Evolutionary conservation across 2,888 invertebrate species (phyloP).

Genomic region (Pemphredon lugubris): DNA sequence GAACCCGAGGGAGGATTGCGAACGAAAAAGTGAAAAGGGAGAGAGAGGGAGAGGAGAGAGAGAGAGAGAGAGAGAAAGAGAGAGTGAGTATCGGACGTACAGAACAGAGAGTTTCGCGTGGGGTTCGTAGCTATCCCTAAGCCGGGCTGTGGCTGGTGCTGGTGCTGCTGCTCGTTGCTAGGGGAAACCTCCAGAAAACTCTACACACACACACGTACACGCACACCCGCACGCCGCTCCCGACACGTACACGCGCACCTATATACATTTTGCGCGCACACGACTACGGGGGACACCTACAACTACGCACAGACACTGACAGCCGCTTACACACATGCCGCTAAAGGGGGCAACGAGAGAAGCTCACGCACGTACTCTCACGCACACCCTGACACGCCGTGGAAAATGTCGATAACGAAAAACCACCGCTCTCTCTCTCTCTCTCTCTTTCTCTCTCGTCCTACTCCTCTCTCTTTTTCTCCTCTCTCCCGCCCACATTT

Average conservation of each 20-base stretch:
- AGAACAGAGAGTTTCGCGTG: constrained; percentile 68
- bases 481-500: constrained; percentile 14
- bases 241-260: constrained; percentile 29
- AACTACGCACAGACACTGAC: constrained; percentile 54
- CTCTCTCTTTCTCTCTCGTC: constrained; percentile 17
- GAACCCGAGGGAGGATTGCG: too few relatives aligned
- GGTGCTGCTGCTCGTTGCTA: constrained; percentile 78
- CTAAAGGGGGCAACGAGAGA: constrained; percentile 60
- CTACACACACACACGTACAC: constrained; percentile 68
- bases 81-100: constrained; percentile 11
- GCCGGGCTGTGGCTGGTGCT: constrained; percentile 73
- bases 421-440: constrained; percentile 71
- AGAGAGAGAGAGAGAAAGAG: neutral
- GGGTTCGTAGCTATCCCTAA: constrained; percentile 78
- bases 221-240: constrained; percentile 27
- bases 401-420: constrained; percentile 81
- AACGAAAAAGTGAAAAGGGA: constrained; percentile 4
- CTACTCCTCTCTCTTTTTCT: constrained; percentile 5
- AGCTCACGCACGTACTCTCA: constrained; percentile 59
- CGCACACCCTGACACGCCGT: constrained; percentile 61
- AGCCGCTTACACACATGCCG: constrained; percentile 42
- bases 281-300: constrained; percentile 46
- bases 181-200: constrained; percentile 81
- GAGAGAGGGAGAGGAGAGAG: neutral
- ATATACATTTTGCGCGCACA: constrained; percentile 37